Evolutionary conservation across 2,888 invertebrate genomes (phyloP).

Genomic region (Orthonychiurus folsomi): DNA sequence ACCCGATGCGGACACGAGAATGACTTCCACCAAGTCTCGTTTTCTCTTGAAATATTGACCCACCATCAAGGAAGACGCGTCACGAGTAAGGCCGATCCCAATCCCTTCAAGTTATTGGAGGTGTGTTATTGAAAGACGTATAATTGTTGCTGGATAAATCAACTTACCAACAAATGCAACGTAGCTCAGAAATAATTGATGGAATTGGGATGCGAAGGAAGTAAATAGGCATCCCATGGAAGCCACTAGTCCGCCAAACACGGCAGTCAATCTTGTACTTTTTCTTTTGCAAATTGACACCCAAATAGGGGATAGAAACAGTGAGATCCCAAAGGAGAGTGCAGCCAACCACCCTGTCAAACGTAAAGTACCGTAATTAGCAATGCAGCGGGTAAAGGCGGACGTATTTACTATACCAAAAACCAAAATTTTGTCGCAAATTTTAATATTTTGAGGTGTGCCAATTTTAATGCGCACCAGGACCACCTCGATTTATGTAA

Average conservation of each 20-base stretch:
- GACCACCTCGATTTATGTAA: too few species aligned
- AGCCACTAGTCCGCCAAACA: constrained; percentile 74
- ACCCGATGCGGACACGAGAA: constrained; percentile 76
- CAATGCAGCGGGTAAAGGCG: too few species aligned
- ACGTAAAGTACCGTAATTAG: too few species aligned
- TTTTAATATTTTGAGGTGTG: too few species aligned
- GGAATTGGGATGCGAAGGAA: constrained; percentile 79
- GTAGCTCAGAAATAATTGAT: constrained; percentile 81
- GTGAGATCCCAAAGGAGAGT: constrained; percentile 33
- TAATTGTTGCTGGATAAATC: background rate
- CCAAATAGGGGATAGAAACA: constrained; percentile 38
- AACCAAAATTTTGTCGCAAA: too few species aligned
- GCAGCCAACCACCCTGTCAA: constrained; percentile 37
- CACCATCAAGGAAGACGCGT: constrained; percentile 79
- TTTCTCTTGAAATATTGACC: constrained; percentile 80
- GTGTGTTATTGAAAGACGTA: background rate
- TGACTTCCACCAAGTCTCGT: constrained; percentile 77
- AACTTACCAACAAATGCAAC: constrained; percentile 52
- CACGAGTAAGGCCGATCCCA: constrained; percentile 74
- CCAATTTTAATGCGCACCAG: too few species aligned
- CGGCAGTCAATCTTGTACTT: constrained; percentile 49
- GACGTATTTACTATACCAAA: too few species aligned
- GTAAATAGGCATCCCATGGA: constrained; percentile 81
- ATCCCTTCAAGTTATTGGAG: constrained; percentile 60
- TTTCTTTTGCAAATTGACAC: constrained; percentile 39